Percentiles rank a stretch among this genome's conserved stretches.
Conservation (phyloP, 2,113 vertebrate genomes). For the Saguinus midas region DNA sequence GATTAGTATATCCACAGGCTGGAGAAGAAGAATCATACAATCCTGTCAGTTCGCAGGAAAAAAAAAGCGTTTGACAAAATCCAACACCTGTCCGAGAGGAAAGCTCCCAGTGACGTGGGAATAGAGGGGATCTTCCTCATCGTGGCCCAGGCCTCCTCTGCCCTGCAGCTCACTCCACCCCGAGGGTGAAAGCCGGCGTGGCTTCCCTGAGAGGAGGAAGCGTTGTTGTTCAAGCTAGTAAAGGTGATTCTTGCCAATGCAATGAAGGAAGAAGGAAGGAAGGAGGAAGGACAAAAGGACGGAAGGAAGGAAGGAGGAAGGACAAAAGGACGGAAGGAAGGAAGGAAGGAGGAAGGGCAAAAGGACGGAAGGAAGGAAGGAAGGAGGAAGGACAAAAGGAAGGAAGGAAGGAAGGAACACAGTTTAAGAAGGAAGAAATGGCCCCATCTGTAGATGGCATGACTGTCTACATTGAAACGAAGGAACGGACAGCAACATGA, state of each 20-base stretch:
- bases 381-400: neutral
- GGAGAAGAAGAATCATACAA: neutral
- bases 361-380: neutral
- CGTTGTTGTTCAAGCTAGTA: neutral
- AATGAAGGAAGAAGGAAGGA: neutral
- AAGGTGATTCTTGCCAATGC: neutral
- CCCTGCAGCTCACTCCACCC: neutral
- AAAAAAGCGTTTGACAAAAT: neutral
- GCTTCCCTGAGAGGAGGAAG: no score
- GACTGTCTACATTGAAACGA: neutral
- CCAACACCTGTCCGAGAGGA: neutral
- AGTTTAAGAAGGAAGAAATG: neutral
- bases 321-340: no score
- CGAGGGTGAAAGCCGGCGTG: neutral
- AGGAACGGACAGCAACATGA: neutral
- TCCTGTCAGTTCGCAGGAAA: neutral
- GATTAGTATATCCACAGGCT: neutral
- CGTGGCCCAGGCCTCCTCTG: no score
- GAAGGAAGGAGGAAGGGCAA: no score
- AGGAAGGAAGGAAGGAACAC: neutral
- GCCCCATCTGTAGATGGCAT: neutral
- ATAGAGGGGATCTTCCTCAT: neutral
- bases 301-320: neutral
- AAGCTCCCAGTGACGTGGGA: neutral
- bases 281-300: neutral